phyloP scores from a whole-genome alignment of 2,113 vertebrate genomes.

The Manacus vitellinus region DNA sequence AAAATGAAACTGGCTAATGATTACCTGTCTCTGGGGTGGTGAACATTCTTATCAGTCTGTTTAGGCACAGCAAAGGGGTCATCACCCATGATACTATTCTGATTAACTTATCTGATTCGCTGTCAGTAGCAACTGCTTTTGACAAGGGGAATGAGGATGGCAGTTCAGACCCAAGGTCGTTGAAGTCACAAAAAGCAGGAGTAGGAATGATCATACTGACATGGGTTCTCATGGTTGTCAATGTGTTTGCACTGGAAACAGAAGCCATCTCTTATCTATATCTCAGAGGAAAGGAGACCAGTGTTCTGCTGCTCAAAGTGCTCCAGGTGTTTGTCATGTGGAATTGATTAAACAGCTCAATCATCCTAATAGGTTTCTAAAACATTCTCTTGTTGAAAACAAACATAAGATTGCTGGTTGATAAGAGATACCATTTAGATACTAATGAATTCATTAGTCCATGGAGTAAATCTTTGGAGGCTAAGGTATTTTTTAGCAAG shows the following conservation, averaged over 20 bases:
- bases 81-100: not conserved
- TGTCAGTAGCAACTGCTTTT: not conserved
- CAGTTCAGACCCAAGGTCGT: not conserved
- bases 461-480: not conserved
- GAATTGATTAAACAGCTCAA: not conserved
- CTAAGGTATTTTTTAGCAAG: not conserved
- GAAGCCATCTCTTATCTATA: not conserved
- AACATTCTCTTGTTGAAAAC: not conserved
- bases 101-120: not conserved
- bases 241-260: not conserved
- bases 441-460: not conserved
- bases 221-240: not conserved
- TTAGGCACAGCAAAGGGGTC: not conserved
- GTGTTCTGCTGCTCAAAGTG: not conserved
- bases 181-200: not conserved
- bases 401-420: not conserved
- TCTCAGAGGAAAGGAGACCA: not conserved
- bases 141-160: not conserved
- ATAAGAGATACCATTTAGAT: not conserved
- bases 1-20: slow-evolving; percentile 10
- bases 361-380: not conserved
- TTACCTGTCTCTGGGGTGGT: not conserved
- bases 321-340: not conserved
- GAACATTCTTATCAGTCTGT: not conserved
- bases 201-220: not conserved